These are phyloP conservation scores for Dendroctonus ponderosae DNA, from an alignment of 1,140 invertebrate genomes.

Conservation along the genomic window DNA sequence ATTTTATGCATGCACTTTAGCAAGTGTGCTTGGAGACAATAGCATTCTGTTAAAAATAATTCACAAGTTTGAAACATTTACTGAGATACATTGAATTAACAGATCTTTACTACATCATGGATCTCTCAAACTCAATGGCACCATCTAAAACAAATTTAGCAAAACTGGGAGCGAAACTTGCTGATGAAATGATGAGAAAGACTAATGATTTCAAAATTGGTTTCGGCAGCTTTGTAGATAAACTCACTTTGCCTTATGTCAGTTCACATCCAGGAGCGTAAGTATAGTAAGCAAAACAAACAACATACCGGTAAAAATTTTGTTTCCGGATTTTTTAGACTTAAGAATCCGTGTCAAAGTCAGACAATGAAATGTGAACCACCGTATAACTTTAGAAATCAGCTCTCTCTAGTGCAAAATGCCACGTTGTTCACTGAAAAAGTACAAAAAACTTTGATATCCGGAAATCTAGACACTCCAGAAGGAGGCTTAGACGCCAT, in stretches of 20 bases:
- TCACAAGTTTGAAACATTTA: too few species aligned
- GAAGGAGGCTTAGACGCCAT: constrained; percentile 99
- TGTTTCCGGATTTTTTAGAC: constrained; percentile 27
- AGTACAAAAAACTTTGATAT: constrained; percentile 76
- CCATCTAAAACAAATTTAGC: constrained; percentile 90
- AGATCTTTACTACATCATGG: constrained; percentile 96
- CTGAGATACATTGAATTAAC: background rate
- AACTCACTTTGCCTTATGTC: constrained; percentile 97
- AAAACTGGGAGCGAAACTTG: constrained; percentile 74
- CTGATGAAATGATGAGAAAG: constrained; percentile 79
- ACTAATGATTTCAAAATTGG: constrained; percentile 94
- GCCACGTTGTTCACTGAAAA: constrained; percentile 60
- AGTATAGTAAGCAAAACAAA: constrained; percentile 10
- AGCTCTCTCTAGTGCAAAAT: constrained; percentile 63
- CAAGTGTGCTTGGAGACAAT: too few species aligned
- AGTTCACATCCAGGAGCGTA: constrained; percentile 54
- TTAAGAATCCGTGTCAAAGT: constrained; percentile 35
- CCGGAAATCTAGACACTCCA: constrained; percentile 96
- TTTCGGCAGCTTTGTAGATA: constrained; percentile 99
- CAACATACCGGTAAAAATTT: too few species aligned
- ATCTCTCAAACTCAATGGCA: constrained; percentile 91
- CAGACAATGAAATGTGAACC: constrained; percentile 53
- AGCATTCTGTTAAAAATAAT: too few species aligned
- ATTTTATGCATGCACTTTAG: too few species aligned
- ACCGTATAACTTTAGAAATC: constrained; percentile 71